These are phyloP conservation scores for Poeciliopsis occidentalis DNA, from an alignment of 2,113 vertebrate genomes.

Conservation along the genomic window DNA sequence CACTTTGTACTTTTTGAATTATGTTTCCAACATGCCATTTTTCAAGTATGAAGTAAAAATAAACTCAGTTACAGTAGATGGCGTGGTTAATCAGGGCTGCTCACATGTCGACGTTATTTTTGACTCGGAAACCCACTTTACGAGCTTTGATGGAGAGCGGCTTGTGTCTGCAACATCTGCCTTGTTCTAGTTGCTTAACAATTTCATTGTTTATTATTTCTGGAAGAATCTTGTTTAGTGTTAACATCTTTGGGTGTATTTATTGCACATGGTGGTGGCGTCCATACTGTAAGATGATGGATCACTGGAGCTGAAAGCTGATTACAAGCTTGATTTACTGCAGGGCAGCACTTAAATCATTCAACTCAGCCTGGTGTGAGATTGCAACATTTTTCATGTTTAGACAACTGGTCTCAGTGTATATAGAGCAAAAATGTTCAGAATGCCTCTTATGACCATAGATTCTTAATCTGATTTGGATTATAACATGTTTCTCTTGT, in stretches of 20 bases:
- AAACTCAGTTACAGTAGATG: constrained; percentile 53
- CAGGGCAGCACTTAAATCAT: constrained; percentile 98
- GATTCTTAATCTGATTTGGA: constrained; percentile 53
- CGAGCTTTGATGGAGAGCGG: constrained; percentile 73
- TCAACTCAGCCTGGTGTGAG: constrained; percentile 97
- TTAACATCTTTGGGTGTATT: constrained; percentile 93
- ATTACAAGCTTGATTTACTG: constrained; percentile 99
- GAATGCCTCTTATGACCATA: constrained; percentile 34
- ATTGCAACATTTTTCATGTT: constrained; percentile 94
- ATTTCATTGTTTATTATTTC: constrained; percentile 89
- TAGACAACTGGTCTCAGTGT: constrained; percentile 91
- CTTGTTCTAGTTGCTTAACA: constrained; percentile 66
- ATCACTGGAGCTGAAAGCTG: constrained; percentile 98
- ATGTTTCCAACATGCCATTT: constrained; percentile 59
- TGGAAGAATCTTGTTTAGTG: constrained; percentile 92
- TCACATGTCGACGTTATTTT: constrained; percentile 69
- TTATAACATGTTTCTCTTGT: constrained; percentile 37
- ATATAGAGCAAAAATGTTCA: constrained; percentile 67
- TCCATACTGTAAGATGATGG: constrained; percentile 96
- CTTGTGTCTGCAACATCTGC: constrained; percentile 69
- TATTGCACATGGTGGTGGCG: constrained; percentile 92
- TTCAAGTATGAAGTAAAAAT: constrained; percentile 68
- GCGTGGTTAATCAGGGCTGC: constrained; percentile 63
- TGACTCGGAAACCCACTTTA: constrained; percentile 71
- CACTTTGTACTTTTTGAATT: constrained; percentile 71